Evolutionary conservation across 2,113 vertebrate species (phyloP), one percentile per base, ranked within the genome.

Genomic region (Oxygymnocypris stewartii): DNA sequence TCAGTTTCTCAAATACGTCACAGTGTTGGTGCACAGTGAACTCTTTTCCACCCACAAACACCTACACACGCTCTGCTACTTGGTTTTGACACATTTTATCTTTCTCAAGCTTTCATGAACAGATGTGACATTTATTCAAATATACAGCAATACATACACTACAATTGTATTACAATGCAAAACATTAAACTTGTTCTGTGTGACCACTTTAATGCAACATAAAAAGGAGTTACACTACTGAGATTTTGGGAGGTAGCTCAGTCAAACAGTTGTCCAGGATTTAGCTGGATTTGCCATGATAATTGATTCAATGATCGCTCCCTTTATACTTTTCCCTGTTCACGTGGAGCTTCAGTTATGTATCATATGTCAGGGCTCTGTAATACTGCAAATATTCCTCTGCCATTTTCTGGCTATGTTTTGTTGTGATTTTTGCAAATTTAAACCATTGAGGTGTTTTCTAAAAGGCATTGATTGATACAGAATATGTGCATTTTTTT

Each of bases 11-110:
- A 73, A 25, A 61, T 0, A 35, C 20, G 23, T 73, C 37, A n/a
- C 61, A 61, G 16, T 49, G 35, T 31, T 84, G 63, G 59, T 49
- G 61, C 28, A 86, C 35, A 84, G 44, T 84, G 82, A 81, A 82
- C 59, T 71, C 67, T 4, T 25, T 71, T 77, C 20, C 47, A 20
- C 47, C 37, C 63, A 31, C 63, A 18, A 37, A 14, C 73, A 20
- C 83, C 20, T 51, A n/a, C 76, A 84, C 35, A 51, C 57, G 14
- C 84, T 51, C 73, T 67, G 63, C 12, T 54, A 65, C 74, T 51
- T 25, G 14, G 12, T 28, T 12, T 31, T 65, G n/a, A 67, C 84
- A 79, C 12, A 73, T 59, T 81, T 67, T 49, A 16, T 18, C 10
- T 51, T 78, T 42, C 63, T 37, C 31, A 47, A 37, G 25, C 63